These are phyloP conservation scores for Euphydryas editha DNA, from an alignment of 2,888 invertebrate genomes.

Conservation along the genomic window DNA sequence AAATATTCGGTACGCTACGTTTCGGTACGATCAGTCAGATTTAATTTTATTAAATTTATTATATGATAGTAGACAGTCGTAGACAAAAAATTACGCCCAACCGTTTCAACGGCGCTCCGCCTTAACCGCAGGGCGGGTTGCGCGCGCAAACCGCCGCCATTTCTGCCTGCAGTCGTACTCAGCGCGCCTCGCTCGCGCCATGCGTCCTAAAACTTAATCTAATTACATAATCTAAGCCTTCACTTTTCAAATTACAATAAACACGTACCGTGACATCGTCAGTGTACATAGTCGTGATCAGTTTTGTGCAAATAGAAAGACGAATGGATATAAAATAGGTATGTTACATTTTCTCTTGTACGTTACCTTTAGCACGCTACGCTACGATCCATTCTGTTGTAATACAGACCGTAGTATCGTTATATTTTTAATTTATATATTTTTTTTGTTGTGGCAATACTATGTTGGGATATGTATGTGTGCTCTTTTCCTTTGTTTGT, in stretches of 20 bases:
- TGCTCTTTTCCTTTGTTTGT: neutral
- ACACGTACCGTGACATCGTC: constrained; percentile 39
- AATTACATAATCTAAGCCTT: constrained; percentile 63
- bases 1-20: too few species aligned
- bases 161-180: constrained; percentile 74
- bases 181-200: constrained; percentile 72
- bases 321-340: constrained; percentile 45
- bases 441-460: constrained; percentile 17
- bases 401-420: constrained; percentile 29
- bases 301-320: constrained; percentile 37
- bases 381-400: constrained; percentile 32
- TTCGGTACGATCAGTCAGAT: too few species aligned
- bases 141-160: constrained; percentile 78
- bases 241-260: constrained; percentile 36
- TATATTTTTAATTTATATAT: constrained; percentile 27
- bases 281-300: constrained; percentile 40
- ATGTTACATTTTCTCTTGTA: constrained; percentile 25
- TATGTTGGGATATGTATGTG: neutral
- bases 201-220: constrained; percentile 57
- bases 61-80: neutral
- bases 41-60: neutral
- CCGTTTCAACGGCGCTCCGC: constrained; percentile 45
- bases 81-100: constrained; percentile 5
- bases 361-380: constrained; percentile 33
- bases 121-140: constrained; percentile 71